Evolutionary conservation across 2,888 invertebrate genomes (phyloP), one percentile per base, ranked within the genome.

Genomic region (Mylabris sibirica): DNA sequence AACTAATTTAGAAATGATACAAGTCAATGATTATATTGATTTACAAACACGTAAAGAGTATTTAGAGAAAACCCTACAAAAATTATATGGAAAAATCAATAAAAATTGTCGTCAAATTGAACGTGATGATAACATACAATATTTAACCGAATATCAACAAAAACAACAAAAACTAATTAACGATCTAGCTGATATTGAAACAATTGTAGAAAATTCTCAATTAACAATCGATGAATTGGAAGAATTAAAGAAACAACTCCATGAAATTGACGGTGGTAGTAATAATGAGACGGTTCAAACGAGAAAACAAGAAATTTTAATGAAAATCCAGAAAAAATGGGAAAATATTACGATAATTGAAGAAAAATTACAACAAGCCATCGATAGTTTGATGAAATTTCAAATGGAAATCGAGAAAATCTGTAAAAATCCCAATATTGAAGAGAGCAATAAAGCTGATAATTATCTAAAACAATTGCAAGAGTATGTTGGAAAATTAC

Each of bases 1-100:
- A 14, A 74, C 72, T 0, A 75, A 78, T 59, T 66, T 79, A 12
- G 78, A 79, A 62, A 70, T 77, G 74, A 72, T 79, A 14, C 60
- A 70, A 9, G 68, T 71, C 0, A 61, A 67, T 12, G 65, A 67
- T 35, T 68, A 71, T 8, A 73, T 75, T 0, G 72, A 76, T 4
- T 49, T 72, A 22, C 70, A 70, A 6, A 74, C 76, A 26, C 71
- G 70, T 9, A 78, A 78, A 65, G 64, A 68, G n/a, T 65, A 67
- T 62, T 38, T 78, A 8, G 70, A 72, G 17, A 69, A 71, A 24
- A 71, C 69, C 44, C 59, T 78, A n/a, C 63, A 67, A 1, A 11
- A 49, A 0, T 59, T 63, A 3, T 75, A 73, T 60, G 74, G 74
- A 38, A 72, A 76, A 70, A 74, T 77, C 17, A 67, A 60, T 14